Percentiles rank a stretch among this genome's conserved stretches.
Conservation (phyloP, 2,113 vertebrate species). For the Fregetta grallaria region DNA sequence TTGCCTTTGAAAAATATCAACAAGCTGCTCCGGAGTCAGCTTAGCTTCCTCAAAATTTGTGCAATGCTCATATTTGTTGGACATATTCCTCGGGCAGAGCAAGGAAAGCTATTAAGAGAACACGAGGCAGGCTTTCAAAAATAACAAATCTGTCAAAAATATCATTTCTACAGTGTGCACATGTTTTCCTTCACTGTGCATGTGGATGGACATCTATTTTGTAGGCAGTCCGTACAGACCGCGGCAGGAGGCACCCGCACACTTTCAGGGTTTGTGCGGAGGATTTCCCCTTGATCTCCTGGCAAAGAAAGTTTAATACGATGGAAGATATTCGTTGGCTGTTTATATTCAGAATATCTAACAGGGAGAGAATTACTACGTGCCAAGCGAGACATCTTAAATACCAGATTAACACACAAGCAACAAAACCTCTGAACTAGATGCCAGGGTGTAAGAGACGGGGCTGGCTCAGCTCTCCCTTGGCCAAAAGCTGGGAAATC, state of each 20-base stretch:
- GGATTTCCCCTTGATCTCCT: neutral
- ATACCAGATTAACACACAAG: neutral
- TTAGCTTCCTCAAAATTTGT: neutral
- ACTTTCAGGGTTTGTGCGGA: rapidly evolving
- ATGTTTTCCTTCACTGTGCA: neutral
- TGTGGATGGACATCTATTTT: neutral
- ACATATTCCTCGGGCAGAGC: neutral
- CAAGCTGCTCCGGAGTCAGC: neutral
- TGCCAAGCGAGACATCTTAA: neutral
- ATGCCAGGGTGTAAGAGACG: neutral
- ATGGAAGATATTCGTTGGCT: neutral
- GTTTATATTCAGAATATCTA: neutral
- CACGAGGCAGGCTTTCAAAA: neutral
- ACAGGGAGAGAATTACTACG: rapidly evolving
- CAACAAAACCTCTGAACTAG: neutral
- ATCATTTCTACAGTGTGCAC: rapidly evolving
- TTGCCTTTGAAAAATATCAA: neutral
- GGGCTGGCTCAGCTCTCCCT: neutral
- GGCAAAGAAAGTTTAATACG: neutral
- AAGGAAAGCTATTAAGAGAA: neutral
- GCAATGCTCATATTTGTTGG: neutral
- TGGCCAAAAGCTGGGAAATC: neutral
- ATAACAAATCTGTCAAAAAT: neutral
- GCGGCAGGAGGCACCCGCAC: rapidly evolving
- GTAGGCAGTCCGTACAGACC: rapidly evolving